A percentile compares a stretch with the other conserved stretches of the same genome.
Evolutionary conservation across 1,140 invertebrate genomes (phyloP).

Genomic region (Pentalonia nigronervosa): DNA sequence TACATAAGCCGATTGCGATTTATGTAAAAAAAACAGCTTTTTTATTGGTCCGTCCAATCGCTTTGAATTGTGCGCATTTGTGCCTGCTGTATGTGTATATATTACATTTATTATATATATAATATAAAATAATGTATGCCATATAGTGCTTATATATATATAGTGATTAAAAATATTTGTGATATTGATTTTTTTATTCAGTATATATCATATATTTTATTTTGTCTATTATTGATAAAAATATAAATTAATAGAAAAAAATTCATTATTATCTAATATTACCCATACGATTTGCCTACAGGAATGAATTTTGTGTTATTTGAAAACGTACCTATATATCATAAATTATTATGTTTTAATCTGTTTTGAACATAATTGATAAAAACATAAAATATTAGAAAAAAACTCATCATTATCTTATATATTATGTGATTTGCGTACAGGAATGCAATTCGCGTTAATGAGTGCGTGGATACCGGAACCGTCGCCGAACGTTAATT

Average conservation of each 20-base stretch:
- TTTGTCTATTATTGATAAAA: too few relatives aligned
- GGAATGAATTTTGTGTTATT: too few relatives aligned
- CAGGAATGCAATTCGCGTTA: not conserved
- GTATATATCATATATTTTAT: too few relatives aligned
- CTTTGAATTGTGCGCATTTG: not conserved
- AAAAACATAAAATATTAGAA: not conserved
- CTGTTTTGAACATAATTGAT: not conserved
- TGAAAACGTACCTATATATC: too few relatives aligned
- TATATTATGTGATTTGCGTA: not conserved
- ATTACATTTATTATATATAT: too few relatives aligned
- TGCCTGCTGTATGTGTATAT: not conserved
- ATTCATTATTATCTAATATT: too few relatives aligned
- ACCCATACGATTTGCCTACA: too few relatives aligned
- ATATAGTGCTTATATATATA: not conserved
- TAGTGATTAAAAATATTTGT: not conserved
- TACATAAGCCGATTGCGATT: not conserved
- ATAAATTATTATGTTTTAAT: not conserved
- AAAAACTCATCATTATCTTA: not conserved
- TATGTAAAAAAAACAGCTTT: not conserved
- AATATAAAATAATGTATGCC: not conserved
- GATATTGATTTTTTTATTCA: not conserved
- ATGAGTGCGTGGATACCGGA: not conserved
- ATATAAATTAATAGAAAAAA: too few relatives aligned
- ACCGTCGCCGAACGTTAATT: not conserved
- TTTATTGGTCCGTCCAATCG: not conserved